phyloP scores from a whole-genome alignment of 2,797 vertebrate species.

The Pangasius mekongensis region DNA sequence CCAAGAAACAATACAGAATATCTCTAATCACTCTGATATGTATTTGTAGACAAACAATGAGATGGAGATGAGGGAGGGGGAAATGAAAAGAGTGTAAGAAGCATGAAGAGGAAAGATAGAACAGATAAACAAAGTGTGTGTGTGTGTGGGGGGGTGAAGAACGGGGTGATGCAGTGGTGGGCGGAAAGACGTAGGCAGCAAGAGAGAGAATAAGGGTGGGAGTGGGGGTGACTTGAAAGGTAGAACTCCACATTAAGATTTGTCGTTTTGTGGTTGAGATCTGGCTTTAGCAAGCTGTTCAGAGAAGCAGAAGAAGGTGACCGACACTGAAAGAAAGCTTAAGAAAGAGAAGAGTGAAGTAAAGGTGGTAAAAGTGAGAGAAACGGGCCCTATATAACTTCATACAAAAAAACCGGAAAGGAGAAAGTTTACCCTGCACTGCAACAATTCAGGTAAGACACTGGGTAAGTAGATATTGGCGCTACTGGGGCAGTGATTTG shows the following conservation, averaged over 20 bases:
- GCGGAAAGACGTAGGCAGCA: slow-evolving; percentile 57
- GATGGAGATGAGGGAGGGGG: slow-evolving; percentile 65
- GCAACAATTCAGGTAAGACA: slow-evolving; percentile 57
- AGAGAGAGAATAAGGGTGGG: slow-evolving; percentile 46
- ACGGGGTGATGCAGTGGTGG: slow-evolving; percentile 52
- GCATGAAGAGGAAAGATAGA: slow-evolving; percentile 61
- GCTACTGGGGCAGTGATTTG: slow-evolving; percentile 58
- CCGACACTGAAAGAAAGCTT: slow-evolving; percentile 6
- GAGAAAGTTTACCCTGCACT: slow-evolving; percentile 26
- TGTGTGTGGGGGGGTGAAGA: slow-evolving; percentile 39
- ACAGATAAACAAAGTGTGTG: slow-evolving; percentile 63
- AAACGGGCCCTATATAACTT: not conserved
- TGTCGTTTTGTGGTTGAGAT: slow-evolving; percentile 44
- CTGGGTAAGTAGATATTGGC: slow-evolving; percentile 57
- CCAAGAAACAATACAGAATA: slow-evolving; percentile 42
- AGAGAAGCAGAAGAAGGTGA: slow-evolving; percentile 7
- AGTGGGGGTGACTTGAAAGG: slow-evolving; percentile 56
- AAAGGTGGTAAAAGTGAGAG: slow-evolving; percentile 17
- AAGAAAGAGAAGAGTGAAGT: slow-evolving; percentile 1
- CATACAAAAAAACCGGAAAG: slow-evolving; percentile 9
- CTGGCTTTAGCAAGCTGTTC: slow-evolving; percentile 27
- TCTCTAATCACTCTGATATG: slow-evolving; percentile 45
- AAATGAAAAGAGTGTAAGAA: slow-evolving; percentile 67
- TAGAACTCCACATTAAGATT: slow-evolving; percentile 62
- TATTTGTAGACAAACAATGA: slow-evolving; percentile 75